Base-by-base conservation (phyloP, 2,797 vertebrate species). In the Alouatta caraya region DNA sequence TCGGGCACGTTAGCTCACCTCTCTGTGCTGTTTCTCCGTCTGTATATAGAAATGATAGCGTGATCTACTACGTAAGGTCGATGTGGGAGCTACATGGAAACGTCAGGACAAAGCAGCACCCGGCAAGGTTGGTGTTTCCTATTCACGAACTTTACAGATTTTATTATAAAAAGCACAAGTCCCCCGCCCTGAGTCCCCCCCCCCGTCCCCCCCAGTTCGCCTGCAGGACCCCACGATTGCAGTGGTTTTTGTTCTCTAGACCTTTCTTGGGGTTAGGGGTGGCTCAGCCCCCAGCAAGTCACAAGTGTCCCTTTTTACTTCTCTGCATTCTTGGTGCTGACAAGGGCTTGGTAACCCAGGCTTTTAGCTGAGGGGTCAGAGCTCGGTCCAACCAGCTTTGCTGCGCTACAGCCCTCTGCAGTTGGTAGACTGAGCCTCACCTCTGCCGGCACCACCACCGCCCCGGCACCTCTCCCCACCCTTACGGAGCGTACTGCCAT, bases 121-220 rank as follows among this genome's bases (percentile, higher is more conserved):
- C 6, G 2, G 59, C 1, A 4, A 1, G 0, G 33, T 1, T 19
- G 52, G 21, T 1, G 2, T 50, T 42, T 55, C 39, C 39, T 5
- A 0, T 1, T 37, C 89, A 2, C 21, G 22, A 39, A 33, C 17
- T 10, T 3, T 0, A 24, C n/a, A 8, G 17, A 37, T 37, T 76
- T 52, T 9, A 83, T 9, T 44, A 37, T 39, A 2, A 80, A 12
- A 37, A 28, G 15, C 3, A 2, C 15, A 7, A 70, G 33, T 12
- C 21, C 24, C 42, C 7, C 10, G 50, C 22, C 2, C 52, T 10
- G 7, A 70, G 37, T 9, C 17, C 30, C 42, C 7, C 8, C 57
- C 22, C 30, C 24, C 59, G n/a, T 11, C 15, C 30, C 42, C 7
- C 13, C 55, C 21, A 33, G 5, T 9, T 0, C 0, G 5, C 24